Evolutionary conservation across 1,140 invertebrate species (phyloP).

Genomic region (Drosophila carrolli): DNA sequence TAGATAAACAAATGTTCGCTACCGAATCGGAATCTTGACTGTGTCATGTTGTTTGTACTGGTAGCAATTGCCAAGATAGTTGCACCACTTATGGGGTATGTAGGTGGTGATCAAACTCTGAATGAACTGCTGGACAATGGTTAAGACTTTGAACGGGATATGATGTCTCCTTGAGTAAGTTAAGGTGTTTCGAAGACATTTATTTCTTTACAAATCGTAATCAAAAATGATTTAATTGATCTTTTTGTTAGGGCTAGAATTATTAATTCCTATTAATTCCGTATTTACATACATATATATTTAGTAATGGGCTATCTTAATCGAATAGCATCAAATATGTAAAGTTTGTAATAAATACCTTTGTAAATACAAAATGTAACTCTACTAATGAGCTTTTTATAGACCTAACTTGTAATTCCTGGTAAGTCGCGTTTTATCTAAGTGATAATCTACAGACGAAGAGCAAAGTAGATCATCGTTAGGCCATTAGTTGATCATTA

Average conservation of each 20-base stretch:
- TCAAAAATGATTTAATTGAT: too few relatives aligned
- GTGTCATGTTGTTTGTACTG: slow-evolving; percentile 27
- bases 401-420: slow-evolving; percentile 14
- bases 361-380: too few relatives aligned
- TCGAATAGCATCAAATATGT: too few relatives aligned
- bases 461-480: slow-evolving; percentile 26
- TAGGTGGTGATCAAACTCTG: background rate
- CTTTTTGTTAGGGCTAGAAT: too few relatives aligned
- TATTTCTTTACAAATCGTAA: too few relatives aligned
- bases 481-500: slow-evolving; percentile 45
- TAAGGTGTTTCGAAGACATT: too few relatives aligned
- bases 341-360: too few relatives aligned
- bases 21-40: slow-evolving; percentile 32
- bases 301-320: too few relatives aligned
- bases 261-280: too few relatives aligned
- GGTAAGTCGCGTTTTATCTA: slow-evolving; percentile 15
- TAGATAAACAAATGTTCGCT: slow-evolving; percentile 44
- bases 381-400: background rate
- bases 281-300: too few relatives aligned
- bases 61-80: slow-evolving; percentile 37
- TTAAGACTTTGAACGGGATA: background rate
- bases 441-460: slow-evolving; percentile 28
- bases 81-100: background rate
- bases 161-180: too few relatives aligned
- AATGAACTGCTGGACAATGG: background rate